Evolutionary conservation across 2,797 vertebrate species (phyloP), one percentile per base, ranked within the genome.

Genomic region (Spizella passerina): DNA sequence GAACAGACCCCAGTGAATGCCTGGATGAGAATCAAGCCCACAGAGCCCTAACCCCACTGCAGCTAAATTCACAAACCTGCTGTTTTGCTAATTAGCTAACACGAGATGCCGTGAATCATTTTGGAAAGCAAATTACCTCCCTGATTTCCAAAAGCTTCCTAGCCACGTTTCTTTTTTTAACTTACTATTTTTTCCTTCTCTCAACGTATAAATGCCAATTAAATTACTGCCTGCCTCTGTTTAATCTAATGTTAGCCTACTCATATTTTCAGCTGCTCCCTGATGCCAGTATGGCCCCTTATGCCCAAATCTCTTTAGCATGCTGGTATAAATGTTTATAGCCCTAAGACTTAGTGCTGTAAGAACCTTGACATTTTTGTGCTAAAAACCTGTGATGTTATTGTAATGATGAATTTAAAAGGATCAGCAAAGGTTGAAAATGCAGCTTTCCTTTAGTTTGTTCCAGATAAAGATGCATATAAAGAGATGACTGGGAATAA

Each of bases 31-130:
- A 83, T 12, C 0, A 2, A 82, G 39, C 79, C 86, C 94, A 85
- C 17, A 0, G 10, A 87, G 72, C 29, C 56, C 64, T 16, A 88
- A 88, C 90, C 94, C 93, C 3, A 2, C 96, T 96, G 95, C 86
- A 97, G 95, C 85, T 90, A 89, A 93, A 95, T 94, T 94, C 93
- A 88, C 65, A 96, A 94, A 71, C 95, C 95, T 94, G 88, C 97
- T 96, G 97, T 89, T 98, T 91, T 26, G 47, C 90, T 98, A 97
- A 98, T 98, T 97, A 96, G 96, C 87, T 87, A 96, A 92, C 84
- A 82, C 13, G 20, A 94, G 94, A 94, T 87, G 79, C 80, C 93
- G 81, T 73, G 73, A 95, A 92, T 97, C 91, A 92, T 95, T 95
- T 95, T 78, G 47, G 86, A 89, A 96, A 96, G 94, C 96, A 97